These are phyloP conservation scores for Bergia puertoricense DNA, from an alignment of 92 coral and sea anemone genomes.

Conservation along the genomic window DNA sequence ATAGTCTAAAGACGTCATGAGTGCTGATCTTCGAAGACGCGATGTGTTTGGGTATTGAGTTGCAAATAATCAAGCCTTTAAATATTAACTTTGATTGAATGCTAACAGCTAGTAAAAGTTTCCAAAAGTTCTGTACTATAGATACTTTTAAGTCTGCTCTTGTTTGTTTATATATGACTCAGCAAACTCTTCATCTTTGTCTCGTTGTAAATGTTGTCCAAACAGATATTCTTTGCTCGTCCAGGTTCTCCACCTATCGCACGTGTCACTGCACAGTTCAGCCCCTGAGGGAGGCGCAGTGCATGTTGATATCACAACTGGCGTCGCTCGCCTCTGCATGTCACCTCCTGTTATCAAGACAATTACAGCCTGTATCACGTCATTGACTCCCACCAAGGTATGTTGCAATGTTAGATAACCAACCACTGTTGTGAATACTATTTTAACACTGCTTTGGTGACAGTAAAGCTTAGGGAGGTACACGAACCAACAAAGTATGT, in stretches of 20 bases:
- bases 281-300: slow-evolving; percentile 85
- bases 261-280: slow-evolving; percentile 76
- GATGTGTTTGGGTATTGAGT: too few species aligned
- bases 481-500: too few species aligned
- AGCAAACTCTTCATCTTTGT: neutral
- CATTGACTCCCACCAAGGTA: slow-evolving; percentile 84
- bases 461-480: too few species aligned
- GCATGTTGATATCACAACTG: slow-evolving; percentile 82
- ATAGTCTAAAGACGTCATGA: too few species aligned
- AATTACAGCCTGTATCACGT: slow-evolving; percentile 79
- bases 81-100: neutral
- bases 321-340: slow-evolving; percentile 76
- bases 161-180: neutral
- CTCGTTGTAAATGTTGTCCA: neutral
- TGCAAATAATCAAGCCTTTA: too few species aligned
- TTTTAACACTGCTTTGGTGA: too few species aligned
- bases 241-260: slow-evolving; percentile 84
- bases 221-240: neutral
- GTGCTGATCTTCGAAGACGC: too few species aligned
- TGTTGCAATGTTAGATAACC: neutral
- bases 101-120: neutral
- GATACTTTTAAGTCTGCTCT: neutral
- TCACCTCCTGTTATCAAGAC: slow-evolving; percentile 92
- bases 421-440: neutral
- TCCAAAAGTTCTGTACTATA: too few species aligned